Evolutionary conservation across 2,113 vertebrate species (phyloP).

Genomic region (Suricata suricatta): DNA sequence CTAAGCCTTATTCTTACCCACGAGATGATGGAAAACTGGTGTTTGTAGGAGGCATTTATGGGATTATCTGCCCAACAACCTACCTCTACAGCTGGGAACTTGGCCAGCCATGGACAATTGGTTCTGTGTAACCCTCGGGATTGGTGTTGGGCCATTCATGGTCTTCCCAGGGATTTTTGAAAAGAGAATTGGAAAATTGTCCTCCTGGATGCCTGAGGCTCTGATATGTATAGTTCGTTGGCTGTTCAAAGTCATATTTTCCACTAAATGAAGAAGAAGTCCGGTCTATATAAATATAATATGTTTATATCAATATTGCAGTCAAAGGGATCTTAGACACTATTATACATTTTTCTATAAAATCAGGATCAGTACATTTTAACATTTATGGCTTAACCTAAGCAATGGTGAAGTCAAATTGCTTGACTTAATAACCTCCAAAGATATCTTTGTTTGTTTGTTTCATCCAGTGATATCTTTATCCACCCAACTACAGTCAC

Average conservation of each 20-base stretch:
- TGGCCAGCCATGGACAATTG: background rate
- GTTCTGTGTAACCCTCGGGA: background rate
- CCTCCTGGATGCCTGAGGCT: background rate
- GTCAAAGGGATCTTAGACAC: background rate
- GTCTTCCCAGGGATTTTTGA: background rate
- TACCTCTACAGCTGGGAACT: background rate
- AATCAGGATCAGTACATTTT: background rate
- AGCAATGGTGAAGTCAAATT: background rate
- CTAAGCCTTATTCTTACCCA: background rate
- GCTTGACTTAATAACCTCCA: background rate
- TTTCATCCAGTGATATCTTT: background rate
- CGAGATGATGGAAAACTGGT: background rate
- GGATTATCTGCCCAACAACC: background rate
- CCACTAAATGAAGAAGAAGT: background rate
- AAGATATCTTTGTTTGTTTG: background rate
- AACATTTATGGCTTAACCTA: background rate
- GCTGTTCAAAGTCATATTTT: background rate
- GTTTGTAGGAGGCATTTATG: background rate
- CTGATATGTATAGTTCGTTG: background rate
- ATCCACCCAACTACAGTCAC: background rate
- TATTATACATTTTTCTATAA: background rate
- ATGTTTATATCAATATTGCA: background rate
- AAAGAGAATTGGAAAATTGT: background rate
- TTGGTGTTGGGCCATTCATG: background rate
- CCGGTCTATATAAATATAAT: background rate